phyloP scores from a whole-genome alignment of 2,113 vertebrate genomes.

The Psammodynastes pulverulentus region DNA sequence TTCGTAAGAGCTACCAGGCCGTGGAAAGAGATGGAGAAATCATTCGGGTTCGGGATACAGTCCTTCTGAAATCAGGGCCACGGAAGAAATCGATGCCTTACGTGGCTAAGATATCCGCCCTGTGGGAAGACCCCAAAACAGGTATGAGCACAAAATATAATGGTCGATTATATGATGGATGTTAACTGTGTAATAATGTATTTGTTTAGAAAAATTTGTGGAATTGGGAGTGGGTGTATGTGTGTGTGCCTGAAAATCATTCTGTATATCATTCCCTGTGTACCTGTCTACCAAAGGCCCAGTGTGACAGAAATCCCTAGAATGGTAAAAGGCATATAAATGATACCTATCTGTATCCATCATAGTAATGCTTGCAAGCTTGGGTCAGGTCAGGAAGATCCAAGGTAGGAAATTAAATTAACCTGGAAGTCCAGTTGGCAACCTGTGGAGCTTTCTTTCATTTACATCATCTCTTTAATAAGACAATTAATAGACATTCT shows the following conservation, averaged over 20 bases:
- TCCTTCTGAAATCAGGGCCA: slow-evolving; percentile 91
- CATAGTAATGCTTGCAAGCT: background rate
- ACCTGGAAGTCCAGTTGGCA: background rate
- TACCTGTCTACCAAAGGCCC: background rate
- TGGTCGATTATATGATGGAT: background rate
- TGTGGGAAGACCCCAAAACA: slow-evolving; percentile 96
- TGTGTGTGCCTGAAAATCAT: background rate
- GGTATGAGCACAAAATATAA: slow-evolving; percentile 66
- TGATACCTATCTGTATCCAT: background rate
- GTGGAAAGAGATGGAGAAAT: slow-evolving; percentile 89
- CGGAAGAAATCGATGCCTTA: slow-evolving; percentile 94
- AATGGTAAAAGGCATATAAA: background rate
- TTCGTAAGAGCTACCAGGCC: slow-evolving; percentile 90
- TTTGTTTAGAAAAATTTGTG: background rate
- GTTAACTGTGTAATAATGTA: background rate
- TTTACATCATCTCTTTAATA: background rate
- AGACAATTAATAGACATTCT: background rate
- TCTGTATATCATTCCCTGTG: background rate
- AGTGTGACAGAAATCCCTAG: background rate
- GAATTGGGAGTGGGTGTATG: background rate
- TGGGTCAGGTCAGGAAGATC: background rate
- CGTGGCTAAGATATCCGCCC: slow-evolving; percentile 93
- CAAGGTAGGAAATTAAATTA: background rate
- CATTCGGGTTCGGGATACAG: slow-evolving; percentile 91
- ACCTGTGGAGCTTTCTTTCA: background rate